Evolutionary conservation across 2,797 vertebrate species (phyloP).

Genomic region (Sebastes reedi): DNA sequence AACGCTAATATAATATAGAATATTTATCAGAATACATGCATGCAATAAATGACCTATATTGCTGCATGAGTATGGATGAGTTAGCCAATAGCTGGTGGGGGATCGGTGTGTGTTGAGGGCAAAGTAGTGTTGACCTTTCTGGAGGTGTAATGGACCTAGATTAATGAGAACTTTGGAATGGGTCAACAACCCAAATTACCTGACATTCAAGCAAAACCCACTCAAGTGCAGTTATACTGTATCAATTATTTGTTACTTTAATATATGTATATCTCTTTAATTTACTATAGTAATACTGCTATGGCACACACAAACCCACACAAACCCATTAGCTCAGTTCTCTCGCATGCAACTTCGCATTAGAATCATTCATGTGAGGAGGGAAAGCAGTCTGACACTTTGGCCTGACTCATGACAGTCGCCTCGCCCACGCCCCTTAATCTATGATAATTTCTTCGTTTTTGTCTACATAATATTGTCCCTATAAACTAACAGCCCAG

Average conservation of each 20-base stretch:
- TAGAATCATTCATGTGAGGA: background rate
- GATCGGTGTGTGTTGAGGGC: background rate
- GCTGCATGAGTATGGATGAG: background rate
- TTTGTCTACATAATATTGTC: background rate
- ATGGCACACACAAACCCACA: background rate
- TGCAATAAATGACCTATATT: background rate
- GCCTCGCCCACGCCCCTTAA: background rate
- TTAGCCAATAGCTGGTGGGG: conserved; percentile 2
- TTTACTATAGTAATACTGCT: background rate
- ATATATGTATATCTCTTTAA: background rate
- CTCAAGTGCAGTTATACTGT: background rate
- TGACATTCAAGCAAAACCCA: conserved; percentile 3
- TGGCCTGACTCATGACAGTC: background rate
- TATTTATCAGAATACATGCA: background rate
- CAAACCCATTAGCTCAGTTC: background rate
- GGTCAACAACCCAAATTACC: background rate
- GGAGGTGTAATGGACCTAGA: background rate
- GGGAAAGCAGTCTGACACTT: background rate
- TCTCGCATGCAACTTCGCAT: background rate
- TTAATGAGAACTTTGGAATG: background rate
- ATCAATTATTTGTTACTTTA: background rate
- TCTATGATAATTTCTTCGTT: background rate
- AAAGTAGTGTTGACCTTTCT: conserved; percentile 28
- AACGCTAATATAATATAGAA: background rate
- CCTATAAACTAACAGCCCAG: background rate